Percentiles rank a stretch among this genome's conserved stretches.
Conservation (phyloP, 2,888 invertebrate species). For the Hydraecia micacea region DNA sequence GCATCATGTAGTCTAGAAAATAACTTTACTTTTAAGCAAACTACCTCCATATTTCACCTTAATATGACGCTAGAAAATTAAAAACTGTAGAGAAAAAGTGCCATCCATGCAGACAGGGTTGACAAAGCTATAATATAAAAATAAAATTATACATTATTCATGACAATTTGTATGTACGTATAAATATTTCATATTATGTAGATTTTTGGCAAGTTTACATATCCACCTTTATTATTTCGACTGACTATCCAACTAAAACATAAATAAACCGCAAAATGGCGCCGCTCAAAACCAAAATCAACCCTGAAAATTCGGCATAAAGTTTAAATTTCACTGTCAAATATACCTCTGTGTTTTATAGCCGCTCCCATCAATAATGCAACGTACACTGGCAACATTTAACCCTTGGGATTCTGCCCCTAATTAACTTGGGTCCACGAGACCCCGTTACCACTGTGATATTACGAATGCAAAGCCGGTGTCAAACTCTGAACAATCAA, state of each 20-base stretch:
- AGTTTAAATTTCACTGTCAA: constrained; percentile 38
- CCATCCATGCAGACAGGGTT: neutral
- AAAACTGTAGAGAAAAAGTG: neutral
- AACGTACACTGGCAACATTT: constrained; percentile 72
- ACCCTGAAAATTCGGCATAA: constrained; percentile 8
- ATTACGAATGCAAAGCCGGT: constrained; percentile 74
- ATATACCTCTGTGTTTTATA: constrained; percentile 50
- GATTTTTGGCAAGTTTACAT: constrained; percentile 30
- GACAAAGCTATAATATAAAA: neutral
- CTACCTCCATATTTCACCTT: constrained; percentile 27
- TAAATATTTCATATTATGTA: constrained; percentile 29
- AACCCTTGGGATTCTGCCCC: constrained; percentile 73
- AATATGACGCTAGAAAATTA: constrained; percentile 6
- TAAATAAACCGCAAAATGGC: constrained; percentile 37
- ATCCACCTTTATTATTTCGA: constrained; percentile 45
- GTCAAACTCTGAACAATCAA: constrained; percentile 70
- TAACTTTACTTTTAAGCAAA: constrained; percentile 12
- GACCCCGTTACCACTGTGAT: constrained; percentile 59
- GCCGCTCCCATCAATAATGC: constrained; percentile 76
- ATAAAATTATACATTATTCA: constrained; percentile 20
- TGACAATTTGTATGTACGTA: constrained; percentile 15
- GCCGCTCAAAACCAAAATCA: neutral
- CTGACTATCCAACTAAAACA: constrained; percentile 48
- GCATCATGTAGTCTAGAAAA: neutral
- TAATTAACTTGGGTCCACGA: constrained; percentile 73